Evolutionary conservation across 2,797 vertebrate species (phyloP).

Genomic region (Propithecus deckenii): DNA sequence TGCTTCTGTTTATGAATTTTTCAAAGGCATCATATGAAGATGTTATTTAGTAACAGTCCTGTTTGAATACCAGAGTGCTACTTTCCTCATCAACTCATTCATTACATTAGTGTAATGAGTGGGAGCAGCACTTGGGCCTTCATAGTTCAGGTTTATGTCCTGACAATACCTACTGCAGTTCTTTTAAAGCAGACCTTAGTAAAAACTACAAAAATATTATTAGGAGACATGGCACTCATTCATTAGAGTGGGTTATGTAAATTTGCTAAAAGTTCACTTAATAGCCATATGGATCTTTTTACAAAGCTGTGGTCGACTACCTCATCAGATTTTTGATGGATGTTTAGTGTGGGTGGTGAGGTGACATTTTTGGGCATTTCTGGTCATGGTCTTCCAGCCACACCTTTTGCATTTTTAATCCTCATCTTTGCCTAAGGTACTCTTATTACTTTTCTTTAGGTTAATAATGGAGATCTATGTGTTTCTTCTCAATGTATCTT

Average conservation of each 20-base stretch:
- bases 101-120: not conserved
- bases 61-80: not conserved
- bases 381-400: not conserved
- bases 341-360: not conserved
- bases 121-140: not conserved
- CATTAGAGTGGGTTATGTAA: not conserved
- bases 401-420: not conserved
- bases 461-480: not conserved
- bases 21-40: not conserved
- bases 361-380: not conserved
- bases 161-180: not conserved
- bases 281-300: not conserved
- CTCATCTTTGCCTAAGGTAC: not conserved
- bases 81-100: not conserved
- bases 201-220: not conserved
- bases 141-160: not conserved
- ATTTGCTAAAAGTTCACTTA: not conserved
- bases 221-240: not conserved
- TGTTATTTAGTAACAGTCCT: not conserved
- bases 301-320: not conserved
- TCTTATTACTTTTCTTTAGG: not conserved
- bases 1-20: not conserved
- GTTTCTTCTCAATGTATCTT: not conserved
- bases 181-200: not conserved
- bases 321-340: not conserved